Evolutionary conservation across 2,888 invertebrate species (phyloP), one percentile per base, ranked within the genome.

Genomic region (Thecophora atra): DNA sequence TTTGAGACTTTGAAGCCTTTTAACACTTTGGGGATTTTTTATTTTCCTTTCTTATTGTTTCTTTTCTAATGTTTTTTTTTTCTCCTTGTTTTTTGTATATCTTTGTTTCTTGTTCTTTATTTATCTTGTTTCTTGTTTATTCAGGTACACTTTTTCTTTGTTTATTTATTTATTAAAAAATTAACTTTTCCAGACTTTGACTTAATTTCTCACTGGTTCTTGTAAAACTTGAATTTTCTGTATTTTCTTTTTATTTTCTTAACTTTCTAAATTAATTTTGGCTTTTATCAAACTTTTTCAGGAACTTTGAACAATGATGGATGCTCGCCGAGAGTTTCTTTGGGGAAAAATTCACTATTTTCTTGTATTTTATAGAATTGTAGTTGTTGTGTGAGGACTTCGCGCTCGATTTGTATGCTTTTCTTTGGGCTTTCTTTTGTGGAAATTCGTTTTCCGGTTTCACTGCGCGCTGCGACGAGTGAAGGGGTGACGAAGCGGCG

Each of bases 381-480:
- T n/a, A n/a, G n/a, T n/a, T n/a, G n/a, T n/a, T n/a, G n/a, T n/a
- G 24, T 60, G 63, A 66, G n/a, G 28, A 63, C 24, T 71, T 74
- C 64, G 54, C 73, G 69, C 68, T 60, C 62, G 66, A 67, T 78
- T 73, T 78, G 77, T 78, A 79, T 76, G 77, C 77, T 74, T 37
- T 72, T 73, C 62, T 28, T 62, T 68, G 76, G 37, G 54, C 21
- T 47, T 21, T 47, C 51, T 65, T 21, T 52, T 65, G 65, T 52
- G 19, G 24, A 63, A 21, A 24, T 24, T 44, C 26, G 21, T 21
- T 71, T 69, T 65, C 28, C 19, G 56, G 37, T 71, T 74, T 68
- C 30, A 54, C 70, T 63, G 68, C 67, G 58, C 69, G 75, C 70
- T 74, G 15, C 60, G 28, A 52, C 42, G 15, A 15, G 15, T 24